These are phyloP conservation scores for Trichomalopsis sarcophagae DNA, from an alignment of 1,140 invertebrate genomes.

Conservation along the genomic window DNA sequence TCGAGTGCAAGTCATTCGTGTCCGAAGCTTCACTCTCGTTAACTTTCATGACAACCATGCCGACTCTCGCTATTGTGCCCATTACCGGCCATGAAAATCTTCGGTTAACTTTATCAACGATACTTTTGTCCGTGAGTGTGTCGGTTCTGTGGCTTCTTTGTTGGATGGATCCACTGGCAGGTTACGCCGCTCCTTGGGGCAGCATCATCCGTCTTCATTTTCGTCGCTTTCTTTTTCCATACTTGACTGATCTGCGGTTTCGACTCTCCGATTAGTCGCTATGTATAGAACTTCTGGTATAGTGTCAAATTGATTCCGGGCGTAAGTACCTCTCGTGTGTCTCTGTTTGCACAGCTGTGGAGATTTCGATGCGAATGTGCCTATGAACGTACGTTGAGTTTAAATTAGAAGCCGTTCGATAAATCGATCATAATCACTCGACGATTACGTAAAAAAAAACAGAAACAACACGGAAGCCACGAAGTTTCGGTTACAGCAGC, in stretches of 20 bases:
- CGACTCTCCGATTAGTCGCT: background rate
- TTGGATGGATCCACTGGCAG: too few species aligned
- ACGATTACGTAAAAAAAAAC: background rate
- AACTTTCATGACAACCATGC: conserved; percentile 17
- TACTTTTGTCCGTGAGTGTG: background rate
- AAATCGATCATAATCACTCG: background rate
- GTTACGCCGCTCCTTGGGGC: background rate
- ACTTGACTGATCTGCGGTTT: background rate
- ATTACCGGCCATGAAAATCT: conserved; percentile 7
- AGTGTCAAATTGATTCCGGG: background rate
- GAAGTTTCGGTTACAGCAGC: background rate
- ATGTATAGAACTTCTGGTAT: background rate
- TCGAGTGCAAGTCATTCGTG: conserved; percentile 22
- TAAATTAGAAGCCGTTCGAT: too few species aligned
- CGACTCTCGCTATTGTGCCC: background rate
- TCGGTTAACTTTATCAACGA: background rate
- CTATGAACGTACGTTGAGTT: too few species aligned
- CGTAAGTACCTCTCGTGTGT: background rate
- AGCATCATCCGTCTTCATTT: background rate
- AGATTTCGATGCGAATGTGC: background rate
- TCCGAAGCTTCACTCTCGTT: conserved; percentile 35
- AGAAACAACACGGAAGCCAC: background rate
- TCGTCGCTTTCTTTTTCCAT: conserved; percentile 8
- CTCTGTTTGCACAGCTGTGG: background rate
- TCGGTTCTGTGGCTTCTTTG: background rate